phyloP scores from a whole-genome alignment of 2,797 vertebrate genomes.

The Gallinago nigripennis region DNA sequence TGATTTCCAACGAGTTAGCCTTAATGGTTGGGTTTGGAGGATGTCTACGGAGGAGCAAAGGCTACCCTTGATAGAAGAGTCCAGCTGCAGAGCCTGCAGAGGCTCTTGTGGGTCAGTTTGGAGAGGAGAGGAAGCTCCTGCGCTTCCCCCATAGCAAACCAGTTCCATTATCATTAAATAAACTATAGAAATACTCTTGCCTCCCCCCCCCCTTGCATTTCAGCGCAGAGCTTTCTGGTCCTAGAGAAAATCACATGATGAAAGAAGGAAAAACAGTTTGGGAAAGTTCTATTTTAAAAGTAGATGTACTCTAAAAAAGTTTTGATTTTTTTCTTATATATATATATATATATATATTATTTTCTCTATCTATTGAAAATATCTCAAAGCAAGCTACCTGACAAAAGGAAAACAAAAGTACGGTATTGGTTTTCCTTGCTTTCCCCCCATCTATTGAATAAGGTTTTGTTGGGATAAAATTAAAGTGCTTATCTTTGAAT shows the following conservation, averaged over 20 bases:
- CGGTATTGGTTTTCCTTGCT: conserved; percentile 58
- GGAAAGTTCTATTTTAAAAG: conserved; percentile 52
- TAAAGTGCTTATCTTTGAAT: conserved; percentile 71
- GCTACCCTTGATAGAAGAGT: neutral
- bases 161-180: neutral
- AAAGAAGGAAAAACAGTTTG: conserved; percentile 15
- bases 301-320: conserved; percentile 15
- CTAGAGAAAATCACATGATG: neutral
- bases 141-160: neutral
- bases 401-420: conserved; percentile 71
- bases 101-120: neutral
- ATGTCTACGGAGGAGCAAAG: neutral
- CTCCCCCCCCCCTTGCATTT: accelerated
- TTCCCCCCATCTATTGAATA: conserved; percentile 60
- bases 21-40: neutral
- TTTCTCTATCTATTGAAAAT: conserved; percentile 62
- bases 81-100: neutral
- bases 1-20: neutral
- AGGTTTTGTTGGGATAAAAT: conserved; percentile 72
- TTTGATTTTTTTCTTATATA: neutral
- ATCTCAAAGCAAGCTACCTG: conserved; percentile 67
- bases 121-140: neutral
- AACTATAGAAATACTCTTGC: neutral
- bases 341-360: conserved; percentile 9
- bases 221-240: neutral